Conservation (phyloP, 2,797 vertebrate genomes). For the Syndactyla subalaris region DNA sequence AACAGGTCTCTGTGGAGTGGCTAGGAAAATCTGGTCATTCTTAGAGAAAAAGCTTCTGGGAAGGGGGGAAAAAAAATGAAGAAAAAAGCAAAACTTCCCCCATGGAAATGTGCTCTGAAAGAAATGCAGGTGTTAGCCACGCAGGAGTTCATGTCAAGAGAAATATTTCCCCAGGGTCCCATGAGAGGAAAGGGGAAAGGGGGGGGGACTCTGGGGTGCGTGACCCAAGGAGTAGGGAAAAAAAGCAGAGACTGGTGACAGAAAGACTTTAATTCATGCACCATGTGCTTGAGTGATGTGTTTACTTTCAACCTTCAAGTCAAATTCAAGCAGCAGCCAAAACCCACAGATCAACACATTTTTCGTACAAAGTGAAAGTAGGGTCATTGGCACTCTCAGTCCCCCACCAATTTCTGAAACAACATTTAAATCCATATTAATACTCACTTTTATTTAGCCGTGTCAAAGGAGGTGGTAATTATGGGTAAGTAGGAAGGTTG, state of each 20-base stretch:
- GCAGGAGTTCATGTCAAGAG: constrained; percentile 64
- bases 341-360: constrained; percentile 49
- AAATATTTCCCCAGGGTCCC: constrained; percentile 75
- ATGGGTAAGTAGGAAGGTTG: constrained; percentile 6
- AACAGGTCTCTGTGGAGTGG: constrained; percentile 22
- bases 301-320: constrained; percentile 75
- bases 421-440: constrained; percentile 40
- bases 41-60: constrained; percentile 64
- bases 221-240: constrained; percentile 53
- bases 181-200: constrained; percentile 68
- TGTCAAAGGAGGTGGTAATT: constrained; percentile 62
- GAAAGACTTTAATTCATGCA: constrained; percentile 75
- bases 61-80: not conserved
- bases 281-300: constrained; percentile 69
- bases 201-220: constrained; percentile 17
- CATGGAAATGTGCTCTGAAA: constrained; percentile 43
- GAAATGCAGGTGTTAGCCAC: constrained; percentile 69
- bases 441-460: not conserved
- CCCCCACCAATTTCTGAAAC: constrained; percentile 26
- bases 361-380: constrained; percentile 41
- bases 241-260: constrained; percentile 61
- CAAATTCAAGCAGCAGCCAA: constrained; percentile 62
- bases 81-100: not conserved
- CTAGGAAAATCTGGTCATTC: constrained; percentile 28
- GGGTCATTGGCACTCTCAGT: not conserved